phyloP scores from a whole-genome alignment of 2,113 vertebrate species.

The Tachysurus vachellii region DNA sequence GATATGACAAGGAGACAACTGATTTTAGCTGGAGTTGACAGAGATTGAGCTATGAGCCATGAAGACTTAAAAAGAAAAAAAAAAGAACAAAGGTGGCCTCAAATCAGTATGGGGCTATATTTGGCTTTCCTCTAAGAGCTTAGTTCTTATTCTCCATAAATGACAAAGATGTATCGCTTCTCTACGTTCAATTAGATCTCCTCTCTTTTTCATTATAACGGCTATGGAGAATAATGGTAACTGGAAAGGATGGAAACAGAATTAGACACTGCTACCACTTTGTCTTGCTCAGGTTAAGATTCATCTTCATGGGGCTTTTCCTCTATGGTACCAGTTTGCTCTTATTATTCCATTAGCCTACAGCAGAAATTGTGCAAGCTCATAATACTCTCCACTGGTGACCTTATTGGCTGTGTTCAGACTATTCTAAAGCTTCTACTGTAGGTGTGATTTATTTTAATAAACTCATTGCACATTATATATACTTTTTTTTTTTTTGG shows the following conservation, averaged over 20 bases:
- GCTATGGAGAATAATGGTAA: conserved; percentile 49
- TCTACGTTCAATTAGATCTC: conserved; percentile 50
- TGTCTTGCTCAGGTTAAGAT: conserved; percentile 46
- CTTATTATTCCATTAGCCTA: conserved; percentile 45
- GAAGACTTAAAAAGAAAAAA: conserved; percentile 17
- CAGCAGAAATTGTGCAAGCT: conserved; percentile 39
- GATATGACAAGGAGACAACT: conserved; percentile 14
- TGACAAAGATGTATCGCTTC: conserved; percentile 55
- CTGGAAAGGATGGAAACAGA: conserved; percentile 46
- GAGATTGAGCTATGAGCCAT: conserved; percentile 11
- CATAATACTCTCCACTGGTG: conserved; percentile 14
- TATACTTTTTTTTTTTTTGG: conserved; percentile 26
- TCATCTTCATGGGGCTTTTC: conserved; percentile 22
- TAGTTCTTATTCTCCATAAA: conserved; percentile 36
- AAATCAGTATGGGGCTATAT: conserved; percentile 27
- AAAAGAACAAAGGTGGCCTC: not conserved
- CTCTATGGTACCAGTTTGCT: conserved; percentile 30
- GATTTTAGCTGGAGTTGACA: conserved; percentile 26
- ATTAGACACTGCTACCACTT: conserved; percentile 46
- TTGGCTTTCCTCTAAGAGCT: conserved; percentile 24
- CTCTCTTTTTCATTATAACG: conserved; percentile 52
- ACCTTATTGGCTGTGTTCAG: conserved; percentile 36
- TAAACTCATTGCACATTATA: conserved; percentile 21
- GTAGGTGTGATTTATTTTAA: conserved; percentile 30
- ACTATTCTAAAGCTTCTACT: conserved; percentile 30